Evolutionary conservation across 2,888 invertebrate species (phyloP), one percentile per base, ranked within the genome.

Genomic region (Leptinotarsa rubiginosa): DNA sequence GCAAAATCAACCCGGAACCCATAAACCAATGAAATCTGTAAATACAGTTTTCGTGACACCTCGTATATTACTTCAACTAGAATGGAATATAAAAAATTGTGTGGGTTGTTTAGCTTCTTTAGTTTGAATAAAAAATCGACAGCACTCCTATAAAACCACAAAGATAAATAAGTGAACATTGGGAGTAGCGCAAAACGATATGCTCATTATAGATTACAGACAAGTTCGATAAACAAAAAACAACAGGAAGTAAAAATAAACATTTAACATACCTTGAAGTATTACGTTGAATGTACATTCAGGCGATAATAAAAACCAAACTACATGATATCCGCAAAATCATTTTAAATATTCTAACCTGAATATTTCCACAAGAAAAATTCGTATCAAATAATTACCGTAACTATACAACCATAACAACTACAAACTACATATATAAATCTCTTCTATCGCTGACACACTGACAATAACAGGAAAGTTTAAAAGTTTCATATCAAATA

Each of bases 171-270:
- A n/a, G n/a, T 25, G 10, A 22, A 64, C 31, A 22, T 20, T 54
- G 54, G 10, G 10, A 18, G 18, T 18, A 54, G n/a, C 18, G 54
- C 12, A 54, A 54, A 18, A 54, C 18, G 54, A 54, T 54, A 54
- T 54, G n/a, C 18, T 54, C 54, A 54, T 18, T 54, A 18, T 54
- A 18, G 18, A 54, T 18, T n/a, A 15, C n/a, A n/a, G 15, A 16
- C 50, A 50, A 50, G 50, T 50, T 50, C 15, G n/a, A 64, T 64
- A 22, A 64, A 13, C 10, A 31, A 41, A 15, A 41, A 65, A 65
- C 3, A 47, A 65, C 47, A 65, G 65, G 65, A 65, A 31, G 47
- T 65, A 47, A 47, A 65, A 65, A 65, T 54, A 54, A 54, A 65
- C 47, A 65, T 13, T 15, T 47, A 47, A 22, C 65, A 41, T 65